A percentile compares a stretch with the other conserved stretches of the same genome.
These are phyloP conservation scores for Smittia sp. DNA, from an alignment of 2,888 invertebrate genomes.

Conservation along the genomic window DNA sequence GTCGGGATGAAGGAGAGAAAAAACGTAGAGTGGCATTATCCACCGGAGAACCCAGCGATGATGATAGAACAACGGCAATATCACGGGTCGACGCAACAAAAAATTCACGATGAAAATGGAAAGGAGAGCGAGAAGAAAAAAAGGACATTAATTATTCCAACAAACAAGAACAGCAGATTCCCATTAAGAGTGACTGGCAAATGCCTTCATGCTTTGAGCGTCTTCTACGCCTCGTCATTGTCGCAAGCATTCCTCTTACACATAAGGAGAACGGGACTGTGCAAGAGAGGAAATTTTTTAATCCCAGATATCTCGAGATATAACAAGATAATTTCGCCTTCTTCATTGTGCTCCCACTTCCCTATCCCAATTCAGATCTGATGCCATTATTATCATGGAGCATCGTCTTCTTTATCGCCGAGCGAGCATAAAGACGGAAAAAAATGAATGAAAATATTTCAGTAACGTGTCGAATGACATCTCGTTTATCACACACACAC, in stretches of 20 bases:
- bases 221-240: conserved; percentile 33
- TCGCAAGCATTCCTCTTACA: neutral
- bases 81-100: neutral
- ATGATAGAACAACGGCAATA: conserved; percentile 16
- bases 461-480: conserved; percentile 35
- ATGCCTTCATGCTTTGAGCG: conserved; percentile 39
- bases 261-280: neutral
- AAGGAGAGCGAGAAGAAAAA: conserved; percentile 21
- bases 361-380: neutral
- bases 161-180: conserved; percentile 41
- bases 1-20: conserved; percentile 3
- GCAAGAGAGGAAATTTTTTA: conserved; percentile 27
- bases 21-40: conserved; percentile 2
- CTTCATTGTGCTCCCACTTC: conserved; percentile 10
- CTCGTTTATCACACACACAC: conserved; percentile 36
- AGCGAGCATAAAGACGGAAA: neutral
- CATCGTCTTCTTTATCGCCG: conserved; percentile 12
- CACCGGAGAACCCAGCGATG: neutral
- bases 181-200: conserved; percentile 40
- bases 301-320: conserved; percentile 36
- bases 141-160: conserved; percentile 40
- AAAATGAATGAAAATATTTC: conserved; percentile 19
- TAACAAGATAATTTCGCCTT: conserved; percentile 40
- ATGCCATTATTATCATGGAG: conserved; percentile 12
- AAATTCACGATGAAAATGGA: neutral